Conservation (phyloP, 2,113 vertebrate genomes). For the Fregetta grallaria region DNA sequence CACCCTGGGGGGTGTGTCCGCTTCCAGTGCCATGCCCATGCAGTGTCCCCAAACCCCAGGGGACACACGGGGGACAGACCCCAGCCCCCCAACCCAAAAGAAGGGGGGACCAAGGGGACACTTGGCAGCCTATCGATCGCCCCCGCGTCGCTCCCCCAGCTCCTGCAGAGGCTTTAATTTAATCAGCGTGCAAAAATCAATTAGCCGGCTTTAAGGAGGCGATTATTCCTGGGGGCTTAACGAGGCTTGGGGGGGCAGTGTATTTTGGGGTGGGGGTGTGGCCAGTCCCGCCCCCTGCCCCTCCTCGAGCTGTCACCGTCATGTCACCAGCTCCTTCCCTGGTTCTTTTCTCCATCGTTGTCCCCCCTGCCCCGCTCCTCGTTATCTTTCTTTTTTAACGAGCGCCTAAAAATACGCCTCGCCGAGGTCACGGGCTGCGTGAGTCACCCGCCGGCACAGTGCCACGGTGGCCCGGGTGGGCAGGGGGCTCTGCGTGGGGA, state of each 20-base stretch:
- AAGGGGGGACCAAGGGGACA: background rate
- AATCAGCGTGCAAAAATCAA: conserved; percentile 77
- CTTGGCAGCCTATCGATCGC: background rate
- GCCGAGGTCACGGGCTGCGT: background rate
- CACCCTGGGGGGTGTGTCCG: too few relatives aligned
- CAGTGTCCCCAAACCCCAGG: background rate
- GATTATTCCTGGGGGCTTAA: conserved; percentile 42
- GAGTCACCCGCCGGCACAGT: background rate
- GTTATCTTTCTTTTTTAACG: conserved; percentile 33
- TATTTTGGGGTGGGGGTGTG: background rate
- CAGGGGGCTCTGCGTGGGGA: background rate
- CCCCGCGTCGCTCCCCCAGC: background rate
- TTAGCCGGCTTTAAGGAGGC: conserved; percentile 70
- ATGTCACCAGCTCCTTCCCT: background rate
- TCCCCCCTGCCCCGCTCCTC: background rate
- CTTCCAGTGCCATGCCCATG: background rate
- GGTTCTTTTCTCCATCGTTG: background rate
- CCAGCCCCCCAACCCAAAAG: background rate
- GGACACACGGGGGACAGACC: background rate
- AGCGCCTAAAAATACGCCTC: conserved; percentile 18
- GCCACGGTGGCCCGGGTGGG: background rate
- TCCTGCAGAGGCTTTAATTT: conserved; percentile 72
- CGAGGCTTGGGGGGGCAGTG: background rate
- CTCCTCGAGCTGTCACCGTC: background rate
- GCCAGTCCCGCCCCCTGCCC: background rate